Evolutionary conservation across 2,113 vertebrate species (phyloP).

Genomic region (Serilophus lunatus): DNA sequence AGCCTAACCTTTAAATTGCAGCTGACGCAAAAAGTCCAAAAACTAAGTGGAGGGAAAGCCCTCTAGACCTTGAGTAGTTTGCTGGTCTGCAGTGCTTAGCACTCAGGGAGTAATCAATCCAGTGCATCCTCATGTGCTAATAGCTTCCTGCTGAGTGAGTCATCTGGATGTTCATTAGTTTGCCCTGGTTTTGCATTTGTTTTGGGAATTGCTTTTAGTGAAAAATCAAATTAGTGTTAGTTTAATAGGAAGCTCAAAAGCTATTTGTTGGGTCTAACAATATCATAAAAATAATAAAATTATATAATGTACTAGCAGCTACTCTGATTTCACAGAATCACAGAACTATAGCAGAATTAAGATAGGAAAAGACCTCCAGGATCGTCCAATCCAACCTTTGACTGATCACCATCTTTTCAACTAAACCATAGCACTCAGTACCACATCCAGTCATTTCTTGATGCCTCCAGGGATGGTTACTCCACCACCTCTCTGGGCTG

Average conservation of each 20-base stretch:
- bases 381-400: neutral
- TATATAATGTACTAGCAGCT: neutral
- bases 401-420: neutral
- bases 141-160: neutral
- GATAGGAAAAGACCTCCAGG: neutral
- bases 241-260: neutral
- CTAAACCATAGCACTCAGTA: neutral
- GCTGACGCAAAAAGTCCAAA: neutral
- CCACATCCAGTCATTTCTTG: neutral
- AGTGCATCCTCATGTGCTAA: neutral
- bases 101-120: neutral
- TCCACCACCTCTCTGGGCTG: neutral
- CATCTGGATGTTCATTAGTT: neutral
- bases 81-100: neutral
- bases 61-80: neutral
- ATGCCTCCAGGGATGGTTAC: neutral
- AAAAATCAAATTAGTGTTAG: neutral
- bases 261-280: neutral
- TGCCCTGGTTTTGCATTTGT: neutral
- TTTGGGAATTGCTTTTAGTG: neutral
- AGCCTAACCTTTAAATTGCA: neutral
- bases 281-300: neutral
- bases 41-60: neutral
- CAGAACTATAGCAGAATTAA: neutral
- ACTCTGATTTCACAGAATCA: neutral